phyloP scores from a whole-genome alignment of 2,888 invertebrate species.

The Drosophila mercatorum region DNA sequence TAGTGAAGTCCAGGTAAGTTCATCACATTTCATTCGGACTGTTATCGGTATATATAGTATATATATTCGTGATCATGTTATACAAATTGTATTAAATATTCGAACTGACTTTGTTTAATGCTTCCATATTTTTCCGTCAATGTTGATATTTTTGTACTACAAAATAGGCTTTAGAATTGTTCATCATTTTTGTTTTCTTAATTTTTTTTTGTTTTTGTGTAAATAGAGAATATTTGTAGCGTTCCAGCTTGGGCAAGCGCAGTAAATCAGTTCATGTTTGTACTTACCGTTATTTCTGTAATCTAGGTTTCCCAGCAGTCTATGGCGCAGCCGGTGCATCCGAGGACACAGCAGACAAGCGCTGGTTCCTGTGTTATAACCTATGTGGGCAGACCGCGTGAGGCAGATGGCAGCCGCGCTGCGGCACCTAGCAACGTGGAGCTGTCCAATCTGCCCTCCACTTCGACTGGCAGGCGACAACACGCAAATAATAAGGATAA shows the following conservation, averaged over 20 bases:
- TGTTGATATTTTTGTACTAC: neutral
- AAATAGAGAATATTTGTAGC: neutral
- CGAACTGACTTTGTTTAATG: neutral
- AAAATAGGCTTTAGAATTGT: neutral
- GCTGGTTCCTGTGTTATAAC: slow-evolving; percentile 67
- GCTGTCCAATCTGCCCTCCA: slow-evolving; percentile 41
- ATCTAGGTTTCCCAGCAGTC: slow-evolving; percentile 26
- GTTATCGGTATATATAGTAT: neutral
- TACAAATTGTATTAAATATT: neutral
- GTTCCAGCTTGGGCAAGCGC: too few relatives aligned
- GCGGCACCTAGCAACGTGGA: slow-evolving; percentile 32
- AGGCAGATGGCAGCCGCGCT: slow-evolving; percentile 17
- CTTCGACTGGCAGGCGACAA: slow-evolving; percentile 52
- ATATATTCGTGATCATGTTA: neutral
- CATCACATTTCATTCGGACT: neutral
- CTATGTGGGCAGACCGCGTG: slow-evolving; percentile 67
- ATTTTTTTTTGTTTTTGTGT: slow-evolving; percentile 2
- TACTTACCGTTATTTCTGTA: neutral
- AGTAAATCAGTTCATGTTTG: neutral
- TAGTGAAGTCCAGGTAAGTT: slow-evolving; percentile 37
- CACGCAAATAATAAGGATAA: slow-evolving; percentile 31
- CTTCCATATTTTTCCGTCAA: neutral
- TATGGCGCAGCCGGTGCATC: slow-evolving; percentile 15
- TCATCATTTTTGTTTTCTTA: slow-evolving; percentile 4
- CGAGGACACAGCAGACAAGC: slow-evolving; percentile 42